These are phyloP conservation scores for Agrypnia vestita DNA, from an alignment of 1,140 invertebrate species.

Conservation along the genomic window DNA sequence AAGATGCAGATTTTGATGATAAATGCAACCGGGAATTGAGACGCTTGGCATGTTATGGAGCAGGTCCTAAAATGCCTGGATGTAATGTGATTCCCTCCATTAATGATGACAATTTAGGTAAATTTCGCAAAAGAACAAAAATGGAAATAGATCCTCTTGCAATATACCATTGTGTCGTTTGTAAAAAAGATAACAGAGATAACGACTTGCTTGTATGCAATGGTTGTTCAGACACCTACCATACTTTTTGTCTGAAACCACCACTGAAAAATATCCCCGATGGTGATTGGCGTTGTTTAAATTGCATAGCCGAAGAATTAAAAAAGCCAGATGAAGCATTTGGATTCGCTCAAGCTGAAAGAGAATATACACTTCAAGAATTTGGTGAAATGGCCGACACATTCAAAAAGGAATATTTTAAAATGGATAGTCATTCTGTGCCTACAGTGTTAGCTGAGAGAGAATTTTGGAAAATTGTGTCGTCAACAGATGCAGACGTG, in stretches of 20 bases:
- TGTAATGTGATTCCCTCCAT: conserved; percentile 68
- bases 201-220: conserved; percentile 95
- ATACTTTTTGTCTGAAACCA: conserved; percentile 96
- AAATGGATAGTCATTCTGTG: conserved; percentile 90
- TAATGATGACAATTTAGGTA: conserved; percentile 28
- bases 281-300: conserved; percentile 95
- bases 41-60: conserved; percentile 89
- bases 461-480: conserved; percentile 98
- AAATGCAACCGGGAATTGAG: conserved; percentile 83
- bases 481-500: conserved; percentile 96
- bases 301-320: conserved; percentile 94
- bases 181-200: conserved; percentile 92
- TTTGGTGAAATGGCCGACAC: conserved; percentile 99
- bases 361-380: conserved; percentile 95
- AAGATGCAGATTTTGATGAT: conserved; percentile 47
- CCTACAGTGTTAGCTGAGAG: conserved; percentile 90
- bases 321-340: conserved; percentile 95
- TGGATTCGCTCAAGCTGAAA: conserved; percentile 97
- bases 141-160: conserved; percentile 78
- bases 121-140: conserved; percentile 66
- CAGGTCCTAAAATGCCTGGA: conserved; percentile 92
- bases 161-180: conserved; percentile 94
- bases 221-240: conserved; percentile 97
- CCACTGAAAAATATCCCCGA: conserved; percentile 93
- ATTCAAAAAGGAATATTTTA: conserved; percentile 98